A percentile compares a stretch with the other conserved stretches of the same genome.
Conservation (phyloP, 1,140 invertebrate species). For the Brevipalpus yothersi region DNA sequence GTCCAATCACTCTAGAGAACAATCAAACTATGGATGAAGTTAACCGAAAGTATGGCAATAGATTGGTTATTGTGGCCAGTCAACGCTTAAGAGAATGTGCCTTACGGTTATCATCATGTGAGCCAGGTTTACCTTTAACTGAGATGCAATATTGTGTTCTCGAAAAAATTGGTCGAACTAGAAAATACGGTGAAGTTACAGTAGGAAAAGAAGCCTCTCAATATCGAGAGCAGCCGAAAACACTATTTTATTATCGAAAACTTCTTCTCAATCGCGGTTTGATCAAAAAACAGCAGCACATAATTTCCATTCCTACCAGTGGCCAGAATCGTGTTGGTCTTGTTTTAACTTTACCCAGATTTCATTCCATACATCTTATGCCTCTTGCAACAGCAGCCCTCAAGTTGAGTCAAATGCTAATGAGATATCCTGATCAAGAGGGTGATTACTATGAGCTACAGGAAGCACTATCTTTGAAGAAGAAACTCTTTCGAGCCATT, state of each 20-base stretch:
- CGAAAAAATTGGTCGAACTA: conserved; percentile 44
- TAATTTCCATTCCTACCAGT: conserved; percentile 4
- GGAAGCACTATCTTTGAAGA: neutral
- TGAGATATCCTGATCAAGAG: conserved; percentile 26
- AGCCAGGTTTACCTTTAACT: conserved; percentile 28
- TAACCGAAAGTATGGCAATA: conserved; percentile 26
- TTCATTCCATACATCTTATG: conserved; percentile 7
- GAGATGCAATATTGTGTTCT: conserved; percentile 39
- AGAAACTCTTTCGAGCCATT: neutral
- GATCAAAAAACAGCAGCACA: conserved; percentile 31
- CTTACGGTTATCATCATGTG: conserved; percentile 25
- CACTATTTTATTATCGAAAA: conserved; percentile 38
- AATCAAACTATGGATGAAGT: conserved; percentile 21
- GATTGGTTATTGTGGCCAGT: conserved; percentile 42
- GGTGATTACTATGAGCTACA: conserved; percentile 11
- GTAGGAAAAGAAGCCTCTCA: conserved; percentile 25
- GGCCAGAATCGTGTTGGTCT: conserved; percentile 6
- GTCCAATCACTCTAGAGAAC: conserved; percentile 3
- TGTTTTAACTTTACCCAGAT: conserved; percentile 10
- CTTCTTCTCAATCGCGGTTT: conserved; percentile 29
- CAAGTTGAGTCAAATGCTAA: conserved; percentile 24
- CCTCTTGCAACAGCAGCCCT: conserved; percentile 21
- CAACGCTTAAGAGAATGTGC: conserved; percentile 32
- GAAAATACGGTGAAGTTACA: conserved; percentile 41
- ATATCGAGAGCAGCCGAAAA: conserved; percentile 29